Conservation (phyloP, 2,113 vertebrate species). For the Heteronetta atricapilla region DNA sequence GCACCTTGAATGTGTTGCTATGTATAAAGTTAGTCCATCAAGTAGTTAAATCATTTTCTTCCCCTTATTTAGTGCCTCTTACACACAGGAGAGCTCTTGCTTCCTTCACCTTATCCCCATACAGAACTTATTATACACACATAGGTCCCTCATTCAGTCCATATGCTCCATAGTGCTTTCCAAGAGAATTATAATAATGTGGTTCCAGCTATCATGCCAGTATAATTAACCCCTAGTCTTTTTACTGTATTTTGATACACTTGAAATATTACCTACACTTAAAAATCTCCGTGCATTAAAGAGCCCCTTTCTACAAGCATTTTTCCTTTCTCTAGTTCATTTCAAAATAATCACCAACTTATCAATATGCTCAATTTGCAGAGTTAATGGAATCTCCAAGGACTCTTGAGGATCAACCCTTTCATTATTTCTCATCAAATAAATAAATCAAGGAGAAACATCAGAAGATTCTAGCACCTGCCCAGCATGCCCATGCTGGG, state of each 20-base stretch:
- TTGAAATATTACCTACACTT: constrained; percentile 59
- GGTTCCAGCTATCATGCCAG: constrained; percentile 60
- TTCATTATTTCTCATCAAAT: constrained; percentile 55
- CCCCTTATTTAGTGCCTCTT: constrained; percentile 59
- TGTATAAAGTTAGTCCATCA: not conserved
- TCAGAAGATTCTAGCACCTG: not conserved
- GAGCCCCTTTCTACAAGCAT: not conserved
- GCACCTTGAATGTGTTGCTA: not conserved
- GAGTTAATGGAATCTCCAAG: constrained; percentile 35
- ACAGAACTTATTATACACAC: constrained; percentile 62
- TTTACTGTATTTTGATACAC: constrained; percentile 44
- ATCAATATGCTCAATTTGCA: constrained; percentile 39
- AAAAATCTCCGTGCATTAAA: not conserved
- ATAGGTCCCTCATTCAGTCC: constrained; percentile 65
- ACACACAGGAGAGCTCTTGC: constrained; percentile 62
- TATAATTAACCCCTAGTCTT: constrained; percentile 44
- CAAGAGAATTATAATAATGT: constrained; percentile 71
- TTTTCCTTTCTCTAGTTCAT: constrained; percentile 20
- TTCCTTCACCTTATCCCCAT: constrained; percentile 68
- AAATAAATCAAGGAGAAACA: constrained; percentile 41
- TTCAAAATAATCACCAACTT: constrained; percentile 28
- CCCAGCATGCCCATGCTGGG: not conserved
- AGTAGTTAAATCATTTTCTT: constrained; percentile 63
- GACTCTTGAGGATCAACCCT: not conserved
- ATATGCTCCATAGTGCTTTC: constrained; percentile 68